phyloP scores from a whole-genome alignment of 2,797 vertebrate genomes.

The Capromys pilorides region DNA sequence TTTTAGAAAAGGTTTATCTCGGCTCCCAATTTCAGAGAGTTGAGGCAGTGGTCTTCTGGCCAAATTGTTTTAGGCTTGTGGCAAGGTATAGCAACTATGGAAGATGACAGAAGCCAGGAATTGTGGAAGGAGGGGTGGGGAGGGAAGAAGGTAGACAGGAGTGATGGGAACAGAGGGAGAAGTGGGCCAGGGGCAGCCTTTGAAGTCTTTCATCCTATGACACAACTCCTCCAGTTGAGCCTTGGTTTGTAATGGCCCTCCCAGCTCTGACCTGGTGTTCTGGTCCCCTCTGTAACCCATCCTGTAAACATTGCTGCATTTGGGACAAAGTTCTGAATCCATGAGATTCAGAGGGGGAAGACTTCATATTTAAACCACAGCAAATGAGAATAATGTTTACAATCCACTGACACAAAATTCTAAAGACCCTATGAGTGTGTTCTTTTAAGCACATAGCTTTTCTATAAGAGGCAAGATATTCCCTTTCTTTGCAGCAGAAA shows the following conservation, averaged over 20 bases:
- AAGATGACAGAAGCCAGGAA: not conserved
- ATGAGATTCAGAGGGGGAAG: not conserved
- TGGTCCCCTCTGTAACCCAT: not conserved
- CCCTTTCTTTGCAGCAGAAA: not conserved
- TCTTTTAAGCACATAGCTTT: not conserved
- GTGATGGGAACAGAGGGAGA: not conserved
- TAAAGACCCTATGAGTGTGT: not conserved
- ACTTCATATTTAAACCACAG: not conserved
- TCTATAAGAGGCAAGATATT: not conserved
- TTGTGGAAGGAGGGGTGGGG: not conserved
- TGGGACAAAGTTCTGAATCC: not conserved
- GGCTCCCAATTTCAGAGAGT: not conserved
- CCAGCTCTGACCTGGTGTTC: not conserved
- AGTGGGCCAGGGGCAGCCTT: too few relatives aligned
- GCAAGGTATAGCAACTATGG: not conserved
- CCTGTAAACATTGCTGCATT: not conserved
- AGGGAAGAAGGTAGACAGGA: too few relatives aligned
- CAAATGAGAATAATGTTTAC: slow-evolving; percentile 53
- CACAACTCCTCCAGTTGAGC: not conserved
- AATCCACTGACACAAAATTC: not conserved
- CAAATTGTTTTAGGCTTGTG: too few relatives aligned
- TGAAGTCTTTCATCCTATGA: not conserved
- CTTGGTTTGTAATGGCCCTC: not conserved
- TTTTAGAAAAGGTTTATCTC: not conserved
- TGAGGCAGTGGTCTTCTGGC: not conserved